Evolutionary conservation across 2,797 vertebrate genomes (phyloP), one percentile per base, ranked within the genome.

Genomic region (Pangasius larnaudii): DNA sequence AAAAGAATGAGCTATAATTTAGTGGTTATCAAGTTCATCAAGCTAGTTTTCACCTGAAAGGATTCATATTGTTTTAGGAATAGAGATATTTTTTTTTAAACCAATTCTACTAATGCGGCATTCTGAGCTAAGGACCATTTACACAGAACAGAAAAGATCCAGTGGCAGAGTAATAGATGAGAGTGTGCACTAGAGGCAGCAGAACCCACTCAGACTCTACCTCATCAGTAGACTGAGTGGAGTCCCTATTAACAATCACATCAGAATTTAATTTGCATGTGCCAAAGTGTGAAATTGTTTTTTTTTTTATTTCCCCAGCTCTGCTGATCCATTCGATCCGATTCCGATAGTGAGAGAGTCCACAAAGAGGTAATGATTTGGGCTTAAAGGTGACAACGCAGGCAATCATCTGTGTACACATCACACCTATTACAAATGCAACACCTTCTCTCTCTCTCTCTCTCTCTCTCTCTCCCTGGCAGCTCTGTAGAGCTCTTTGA

Each of bases 311-410:
- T 36, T 0, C 4, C 93, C 93, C 94, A 96, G 95, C 94, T 95
- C 91, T 91, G 91, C 90, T 94, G 94, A 96, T 94, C 93, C 91
- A 88, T 96, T 96, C 93, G 96, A 96, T 95, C 95, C 95, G 91
- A 94, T 95, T 93, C 93, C 93, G 92, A 93, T 94, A 92, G 93
- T 91, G 92, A 93, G 90, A 92, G 93, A 93, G 92, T 93, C 94
- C 93, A 93, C 91, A 91, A 95, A 95, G 94, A 96, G 95, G 95
- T 96, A 95, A 95, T 94, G 93, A 95, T 94, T 94, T 94, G 94
- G 93, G 92, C 92, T 92, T 91, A 93, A 93, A 92, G 90, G 92
- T 93, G 93, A 89, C 91, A 92, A 92, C 92, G 90, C 88, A 92
- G 86, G 91, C 94, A 95, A 92, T 87, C 89, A 91, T 94, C 91